phyloP scores from a whole-genome alignment of 2,888 invertebrate species.

The Nemurella pictetii region DNA sequence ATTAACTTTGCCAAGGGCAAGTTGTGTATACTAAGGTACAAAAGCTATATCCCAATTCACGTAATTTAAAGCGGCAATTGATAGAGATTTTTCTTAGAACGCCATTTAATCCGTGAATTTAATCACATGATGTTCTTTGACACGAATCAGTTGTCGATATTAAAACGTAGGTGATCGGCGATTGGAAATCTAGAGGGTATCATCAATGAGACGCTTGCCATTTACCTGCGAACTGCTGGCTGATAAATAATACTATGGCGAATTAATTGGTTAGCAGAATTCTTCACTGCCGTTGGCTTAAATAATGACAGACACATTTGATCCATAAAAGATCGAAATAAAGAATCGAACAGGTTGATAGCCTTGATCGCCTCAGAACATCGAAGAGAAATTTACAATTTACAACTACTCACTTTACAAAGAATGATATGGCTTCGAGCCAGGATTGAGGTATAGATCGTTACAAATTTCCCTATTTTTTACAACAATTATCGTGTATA shows the following conservation, averaged over 20 bases:
- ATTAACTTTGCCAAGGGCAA: neutral
- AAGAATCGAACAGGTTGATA: slow-evolving; percentile 18
- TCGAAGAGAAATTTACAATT: slow-evolving; percentile 6
- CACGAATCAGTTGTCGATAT: neutral
- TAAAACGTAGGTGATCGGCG: too few relatives aligned
- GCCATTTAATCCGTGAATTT: neutral
- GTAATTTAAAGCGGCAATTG: neutral
- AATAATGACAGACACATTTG: slow-evolving; percentile 18
- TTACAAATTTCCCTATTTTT: neutral
- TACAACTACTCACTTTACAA: neutral
- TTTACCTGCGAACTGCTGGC: neutral
- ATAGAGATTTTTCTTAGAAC: neutral
- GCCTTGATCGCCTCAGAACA: neutral
- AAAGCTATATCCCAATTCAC: neutral
- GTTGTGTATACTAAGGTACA: too few relatives aligned
- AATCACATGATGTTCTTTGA: neutral
- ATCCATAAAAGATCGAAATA: slow-evolving; percentile 13
- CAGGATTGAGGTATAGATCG: neutral
- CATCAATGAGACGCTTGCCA: neutral
- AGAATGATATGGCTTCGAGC: neutral
- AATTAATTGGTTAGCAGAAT: neutral
- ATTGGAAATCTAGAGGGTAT: too few relatives aligned
- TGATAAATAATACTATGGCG: neutral
- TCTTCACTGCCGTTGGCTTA: neutral
- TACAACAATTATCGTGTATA: neutral